Conservation (phyloP, 1,140 invertebrate genomes). For the Anoplophora glabripennis region DNA sequence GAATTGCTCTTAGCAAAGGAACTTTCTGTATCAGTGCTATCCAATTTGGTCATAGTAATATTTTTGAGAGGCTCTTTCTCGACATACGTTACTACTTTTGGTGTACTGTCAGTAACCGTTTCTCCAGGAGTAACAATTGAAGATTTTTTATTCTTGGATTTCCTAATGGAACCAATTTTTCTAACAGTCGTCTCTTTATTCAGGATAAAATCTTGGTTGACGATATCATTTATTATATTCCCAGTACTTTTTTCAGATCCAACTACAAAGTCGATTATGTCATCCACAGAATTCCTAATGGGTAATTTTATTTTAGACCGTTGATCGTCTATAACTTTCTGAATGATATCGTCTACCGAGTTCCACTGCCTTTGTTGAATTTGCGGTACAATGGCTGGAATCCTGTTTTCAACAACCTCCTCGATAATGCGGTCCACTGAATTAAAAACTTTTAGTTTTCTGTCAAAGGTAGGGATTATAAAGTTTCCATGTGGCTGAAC, state of each 20-base stretch:
- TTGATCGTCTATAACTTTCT: conserved; percentile 23
- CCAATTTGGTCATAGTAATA: no score
- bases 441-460: background rate
- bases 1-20: no score
- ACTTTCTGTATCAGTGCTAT: no score
- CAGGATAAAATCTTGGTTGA: background rate
- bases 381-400: background rate
- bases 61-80: no score
- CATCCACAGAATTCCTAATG: conserved; percentile 24
- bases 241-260: background rate
- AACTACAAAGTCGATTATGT: conserved; percentile 32
- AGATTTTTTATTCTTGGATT: background rate
- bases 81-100: background rate
- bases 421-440: conserved; percentile 18
- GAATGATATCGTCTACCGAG: conserved; percentile 27
- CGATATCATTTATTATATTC: background rate
- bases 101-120: background rate
- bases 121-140: background rate
- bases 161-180: conserved; percentile 10
- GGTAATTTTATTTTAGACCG: background rate
- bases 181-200: background rate
- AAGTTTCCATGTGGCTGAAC: no score
- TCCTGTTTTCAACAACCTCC: conserved; percentile 12
- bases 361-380: conserved; percentile 7
- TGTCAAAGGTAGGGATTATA: no score